A percentile compares a stretch with the other conserved stretches of the same genome.
Conservation (phyloP, 2,113 vertebrate genomes). For the Gymnarchus niloticus region DNA sequence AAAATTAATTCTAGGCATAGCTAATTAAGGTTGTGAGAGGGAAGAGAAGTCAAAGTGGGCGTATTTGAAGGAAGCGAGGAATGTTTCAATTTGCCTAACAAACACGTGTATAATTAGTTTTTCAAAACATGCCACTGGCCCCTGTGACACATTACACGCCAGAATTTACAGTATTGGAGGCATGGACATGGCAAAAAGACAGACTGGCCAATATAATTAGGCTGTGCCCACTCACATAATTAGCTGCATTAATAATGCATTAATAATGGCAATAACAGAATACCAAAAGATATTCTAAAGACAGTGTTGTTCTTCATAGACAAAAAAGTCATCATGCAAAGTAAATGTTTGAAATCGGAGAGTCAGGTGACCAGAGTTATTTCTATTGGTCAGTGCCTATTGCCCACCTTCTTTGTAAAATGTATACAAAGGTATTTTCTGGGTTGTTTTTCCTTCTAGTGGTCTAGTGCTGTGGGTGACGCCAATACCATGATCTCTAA, state of each 20-base stretch:
- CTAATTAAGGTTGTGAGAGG: not conserved
- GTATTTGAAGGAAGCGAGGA: not conserved
- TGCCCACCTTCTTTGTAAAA: not conserved
- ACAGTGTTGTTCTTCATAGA: not conserved
- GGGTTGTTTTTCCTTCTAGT: no score
- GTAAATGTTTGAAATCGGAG: no score
- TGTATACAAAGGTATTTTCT: not conserved
- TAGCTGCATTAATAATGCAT: not conserved
- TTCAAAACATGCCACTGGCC: slow-evolving; percentile 1
- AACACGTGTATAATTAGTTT: slow-evolving; percentile 10
- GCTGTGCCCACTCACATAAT: not conserved
- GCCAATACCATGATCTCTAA: not conserved
- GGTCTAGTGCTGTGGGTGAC: not conserved
- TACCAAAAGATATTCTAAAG: not conserved
- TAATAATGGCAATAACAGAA: not conserved
- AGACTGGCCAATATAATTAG: not conserved
- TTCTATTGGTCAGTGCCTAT: not conserved
- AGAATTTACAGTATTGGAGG: not conserved
- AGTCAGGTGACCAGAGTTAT: not conserved
- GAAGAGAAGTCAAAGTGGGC: not conserved
- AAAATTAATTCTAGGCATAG: not conserved
- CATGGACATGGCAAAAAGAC: not conserved
- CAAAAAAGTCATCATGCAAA: not conserved
- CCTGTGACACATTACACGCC: not conserved
- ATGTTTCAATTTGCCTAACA: not conserved